Evolutionary conservation across 2,797 vertebrate genomes (phyloP), one percentile per base, ranked within the genome.

Genomic region (Chelon labrosus): DNA sequence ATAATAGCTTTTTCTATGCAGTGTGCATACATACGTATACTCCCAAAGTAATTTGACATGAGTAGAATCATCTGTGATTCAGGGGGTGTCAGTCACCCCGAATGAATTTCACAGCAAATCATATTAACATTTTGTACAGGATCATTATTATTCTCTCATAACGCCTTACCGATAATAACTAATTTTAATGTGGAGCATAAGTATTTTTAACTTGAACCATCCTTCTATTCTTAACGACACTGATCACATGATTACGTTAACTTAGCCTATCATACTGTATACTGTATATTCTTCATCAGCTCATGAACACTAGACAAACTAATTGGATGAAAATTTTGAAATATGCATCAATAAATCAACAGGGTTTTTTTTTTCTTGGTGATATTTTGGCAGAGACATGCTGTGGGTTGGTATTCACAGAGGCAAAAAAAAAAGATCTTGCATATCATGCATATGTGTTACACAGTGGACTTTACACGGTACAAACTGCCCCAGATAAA

Each of bases 351-450:
- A 60, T 55, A 69, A 68, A 75, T 82, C 70, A 42, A 57, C 39
- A n/a, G 44, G 54, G 65, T 6, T 37, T 53, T 79, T 37, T 51
- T 79, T 37, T 37, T 74, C 31, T 54, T 27, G 8, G 64, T 63
- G 74, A 74, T 68, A 73, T 68, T 81, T 78, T 79, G 65, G 59
- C 62, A 58, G 66, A 50, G 52, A 83, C 51, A 20, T 41, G 20
- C 59, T 58, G 68, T 17, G 12, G 60, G 52, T 41, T 67, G 13
- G 16, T 61, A 37, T 31, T 8, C 13, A 19, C 63, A 64, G 31
- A 55, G 61, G 79, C 60, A 75, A 75, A 73, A 50, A 69, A 58
- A 38, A 46, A 49, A 27, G 80, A 86, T 78, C 10, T 72, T 76
- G 54, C 41, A 22, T 79, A 67, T 62, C 58, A 46, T 64, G 47